phyloP scores from a whole-genome alignment of 2,797 vertebrate genomes.

The Platyrinchus mystaceus region DNA sequence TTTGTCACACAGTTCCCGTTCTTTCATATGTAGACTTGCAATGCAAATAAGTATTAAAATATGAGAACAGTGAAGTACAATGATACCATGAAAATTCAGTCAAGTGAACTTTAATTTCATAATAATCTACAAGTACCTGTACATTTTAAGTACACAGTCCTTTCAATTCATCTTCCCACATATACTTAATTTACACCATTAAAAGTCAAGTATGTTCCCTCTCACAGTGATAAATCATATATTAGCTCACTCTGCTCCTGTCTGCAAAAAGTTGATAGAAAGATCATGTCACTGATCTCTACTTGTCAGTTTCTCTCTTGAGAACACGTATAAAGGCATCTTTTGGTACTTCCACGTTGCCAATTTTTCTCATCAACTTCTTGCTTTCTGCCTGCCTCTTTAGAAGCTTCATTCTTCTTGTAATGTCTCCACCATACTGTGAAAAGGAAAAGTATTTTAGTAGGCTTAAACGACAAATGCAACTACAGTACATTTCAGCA shows the following conservation, averaged over 20 bases:
- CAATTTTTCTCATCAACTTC: constrained; percentile 91
- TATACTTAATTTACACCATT: not conserved
- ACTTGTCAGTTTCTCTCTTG: constrained; percentile 78
- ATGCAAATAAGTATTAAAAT: not conserved
- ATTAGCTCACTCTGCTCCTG: not conserved
- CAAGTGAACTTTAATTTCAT: not conserved
- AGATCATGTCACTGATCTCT: not conserved
- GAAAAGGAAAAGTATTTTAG: not conserved
- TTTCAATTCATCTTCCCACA: not conserved
- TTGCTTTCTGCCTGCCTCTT: constrained; percentile 95
- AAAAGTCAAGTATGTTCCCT: not conserved
- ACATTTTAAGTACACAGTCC: not conserved
- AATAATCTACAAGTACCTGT: not conserved
- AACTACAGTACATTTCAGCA: not conserved
- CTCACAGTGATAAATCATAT: not conserved
- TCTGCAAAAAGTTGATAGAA: not conserved
- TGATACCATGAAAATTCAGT: not conserved
- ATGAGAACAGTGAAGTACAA: not conserved
- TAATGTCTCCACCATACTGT: constrained; percentile 87
- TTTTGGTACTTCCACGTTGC: constrained; percentile 91
- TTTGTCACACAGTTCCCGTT: not conserved
- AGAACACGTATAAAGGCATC: constrained; percentile 91
- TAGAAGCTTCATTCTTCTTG: constrained; percentile 93
- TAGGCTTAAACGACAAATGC: not conserved
- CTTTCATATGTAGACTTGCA: not conserved